Percentiles rank a stretch among this genome's conserved stretches.
Evolutionary conservation across 2,888 invertebrate species (phyloP).

Genomic region (Eurois occulta): DNA sequence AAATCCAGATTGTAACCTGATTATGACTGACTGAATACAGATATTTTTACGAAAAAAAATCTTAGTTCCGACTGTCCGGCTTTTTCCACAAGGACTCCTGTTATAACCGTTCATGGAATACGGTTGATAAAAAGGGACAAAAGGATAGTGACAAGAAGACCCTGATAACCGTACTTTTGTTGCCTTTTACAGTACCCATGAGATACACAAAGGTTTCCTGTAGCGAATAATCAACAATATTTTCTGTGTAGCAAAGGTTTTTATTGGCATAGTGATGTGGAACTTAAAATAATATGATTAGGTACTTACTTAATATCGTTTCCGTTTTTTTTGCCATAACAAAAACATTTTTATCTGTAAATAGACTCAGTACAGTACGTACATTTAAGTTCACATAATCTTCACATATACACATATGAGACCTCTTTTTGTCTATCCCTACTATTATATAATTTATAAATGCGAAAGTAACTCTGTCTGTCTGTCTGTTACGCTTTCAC

Average conservation of each 20-base stretch:
- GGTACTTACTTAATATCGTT: not conserved
- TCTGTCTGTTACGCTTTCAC: too few relatives aligned
- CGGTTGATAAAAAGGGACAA: slow-evolving; percentile 1
- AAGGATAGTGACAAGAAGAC: not conserved
- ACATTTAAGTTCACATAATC: not conserved
- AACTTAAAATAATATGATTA: not conserved
- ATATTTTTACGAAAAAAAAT: not conserved
- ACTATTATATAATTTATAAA: too few relatives aligned
- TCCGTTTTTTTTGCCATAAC: not conserved
- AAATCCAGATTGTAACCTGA: not conserved
- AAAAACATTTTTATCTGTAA: not conserved
- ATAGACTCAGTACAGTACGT: not conserved
- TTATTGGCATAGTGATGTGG: too few relatives aligned
- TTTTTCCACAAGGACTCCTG: not conserved
- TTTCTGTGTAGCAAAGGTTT: not conserved
- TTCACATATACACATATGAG: not conserved
- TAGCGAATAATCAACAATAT: not conserved
- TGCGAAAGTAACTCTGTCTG: too few relatives aligned
- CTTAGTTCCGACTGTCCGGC: not conserved
- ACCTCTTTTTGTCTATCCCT: not conserved
- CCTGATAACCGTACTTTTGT: not conserved
- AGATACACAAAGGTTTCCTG: not conserved
- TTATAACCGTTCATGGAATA: not conserved
- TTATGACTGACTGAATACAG: not conserved
- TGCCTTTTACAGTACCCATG: not conserved